These are phyloP conservation scores for Lamellibrachia satsuma DNA, from an alignment of 2,888 invertebrate genomes.

Conservation along the genomic window DNA sequence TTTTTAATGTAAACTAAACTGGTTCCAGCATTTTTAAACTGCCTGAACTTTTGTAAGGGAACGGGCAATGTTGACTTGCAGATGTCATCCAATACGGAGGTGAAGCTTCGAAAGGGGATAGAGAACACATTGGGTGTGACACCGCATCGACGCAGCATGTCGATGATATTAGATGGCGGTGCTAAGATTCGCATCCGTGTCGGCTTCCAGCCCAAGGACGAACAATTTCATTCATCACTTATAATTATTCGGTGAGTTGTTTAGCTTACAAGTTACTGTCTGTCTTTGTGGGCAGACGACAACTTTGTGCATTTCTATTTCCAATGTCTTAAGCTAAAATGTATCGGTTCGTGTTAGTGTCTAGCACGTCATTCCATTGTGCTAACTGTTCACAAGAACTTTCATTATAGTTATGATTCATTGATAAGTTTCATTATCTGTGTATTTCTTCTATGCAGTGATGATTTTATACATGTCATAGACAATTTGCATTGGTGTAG, in stretches of 20 bases:
- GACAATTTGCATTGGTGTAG: too few species aligned
- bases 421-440: too few species aligned
- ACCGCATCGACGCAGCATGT: constrained; percentile 69
- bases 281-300: not conserved
- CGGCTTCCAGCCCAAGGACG: constrained; percentile 68
- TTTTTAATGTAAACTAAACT: not conserved
- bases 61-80: not conserved
- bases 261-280: not conserved
- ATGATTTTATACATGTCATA: too few species aligned
- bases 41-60: not conserved
- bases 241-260: constrained; percentile 66
- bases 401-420: too few species aligned
- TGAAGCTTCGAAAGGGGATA: constrained; percentile 42
- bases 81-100: not conserved
- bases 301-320: not conserved
- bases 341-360: too few species aligned
- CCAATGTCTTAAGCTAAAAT: not conserved
- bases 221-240: constrained; percentile 66
- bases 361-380: too few species aligned
- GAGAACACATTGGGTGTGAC: constrained; percentile 64
- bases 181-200: constrained; percentile 66
- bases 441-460: too few species aligned
- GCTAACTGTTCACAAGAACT: too few species aligned
- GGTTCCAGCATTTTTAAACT: not conserved
- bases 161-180: constrained; percentile 72